These are phyloP conservation scores for Sisyra nigra DNA, from an alignment of 2,888 invertebrate genomes.

Conservation along the genomic window DNA sequence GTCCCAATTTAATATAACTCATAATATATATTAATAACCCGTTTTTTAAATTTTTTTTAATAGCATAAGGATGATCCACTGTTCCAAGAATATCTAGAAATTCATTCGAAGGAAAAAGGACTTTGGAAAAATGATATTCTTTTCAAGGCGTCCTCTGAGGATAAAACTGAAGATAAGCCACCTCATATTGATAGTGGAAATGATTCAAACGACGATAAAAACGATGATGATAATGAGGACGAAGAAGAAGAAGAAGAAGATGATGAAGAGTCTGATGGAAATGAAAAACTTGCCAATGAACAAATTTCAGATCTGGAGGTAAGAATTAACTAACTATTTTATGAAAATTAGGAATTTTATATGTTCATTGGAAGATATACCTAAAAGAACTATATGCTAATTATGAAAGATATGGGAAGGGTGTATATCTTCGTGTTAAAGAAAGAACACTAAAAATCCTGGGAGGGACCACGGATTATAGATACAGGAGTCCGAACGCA, in stretches of 20 bases:
- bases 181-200: constrained; percentile 13
- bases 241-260: constrained; percentile 16
- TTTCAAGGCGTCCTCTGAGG: constrained; percentile 15
- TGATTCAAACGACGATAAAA: constrained; percentile 16
- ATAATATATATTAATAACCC: no score
- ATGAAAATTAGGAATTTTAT: constrained; percentile 9
- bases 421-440: no score
- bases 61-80: constrained; percentile 33
- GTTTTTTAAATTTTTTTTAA: background rate
- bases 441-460: no score
- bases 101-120: constrained; percentile 44
- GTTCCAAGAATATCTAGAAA: constrained; percentile 77
- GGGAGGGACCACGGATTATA: no score
- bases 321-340: constrained; percentile 12
- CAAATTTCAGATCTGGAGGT: constrained; percentile 65
- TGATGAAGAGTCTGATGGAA: constrained; percentile 17
- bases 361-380: constrained; percentile 9
- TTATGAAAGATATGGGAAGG: no score
- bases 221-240: constrained; percentile 17
- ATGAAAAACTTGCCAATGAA: constrained; percentile 46
- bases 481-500: no score
- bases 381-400: no score
- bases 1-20: no score
- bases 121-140: constrained; percentile 39
- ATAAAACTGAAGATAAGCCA: constrained; percentile 16